Percentiles rank a stretch among this genome's conserved stretches.
Conservation (phyloP, 2,113 vertebrate genomes). For the Octodon degus region DNA sequence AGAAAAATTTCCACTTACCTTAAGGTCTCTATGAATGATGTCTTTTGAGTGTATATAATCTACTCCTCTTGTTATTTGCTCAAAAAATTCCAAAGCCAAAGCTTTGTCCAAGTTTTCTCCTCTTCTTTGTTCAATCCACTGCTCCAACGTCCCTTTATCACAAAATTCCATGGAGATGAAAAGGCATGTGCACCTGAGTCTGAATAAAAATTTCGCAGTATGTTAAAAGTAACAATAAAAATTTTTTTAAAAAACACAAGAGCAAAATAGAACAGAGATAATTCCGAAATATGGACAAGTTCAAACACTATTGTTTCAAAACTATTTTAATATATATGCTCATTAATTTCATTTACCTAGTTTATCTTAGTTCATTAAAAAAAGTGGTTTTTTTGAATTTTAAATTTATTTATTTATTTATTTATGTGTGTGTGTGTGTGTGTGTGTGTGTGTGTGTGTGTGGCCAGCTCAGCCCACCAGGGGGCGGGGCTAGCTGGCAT, state of each 20-base stretch:
- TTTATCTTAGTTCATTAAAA: background rate
- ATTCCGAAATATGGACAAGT: background rate
- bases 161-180: conserved; percentile 89
- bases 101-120: fast-evolving
- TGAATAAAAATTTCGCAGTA: conserved; percentile 74
- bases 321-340: background rate
- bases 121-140: conserved; percentile 72
- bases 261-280: background rate
- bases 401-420: no score
- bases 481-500: no score
- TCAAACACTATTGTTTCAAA: background rate
- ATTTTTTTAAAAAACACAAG: background rate
- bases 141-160: conserved; percentile 80
- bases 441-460: no score
- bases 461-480: no score
- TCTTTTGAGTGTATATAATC: conserved; percentile 82
- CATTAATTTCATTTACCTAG: background rate
- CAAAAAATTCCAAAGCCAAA: conserved; percentile 80
- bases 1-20: conserved; percentile 79
- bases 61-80: conserved; percentile 85
- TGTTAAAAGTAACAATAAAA: conserved; percentile 61
- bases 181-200: conserved; percentile 54
- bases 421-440: no score
- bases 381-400: no score
- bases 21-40: conserved; percentile 89